Conservation (phyloP, 2,888 invertebrate species). For the Gandaritis pyraliata region DNA sequence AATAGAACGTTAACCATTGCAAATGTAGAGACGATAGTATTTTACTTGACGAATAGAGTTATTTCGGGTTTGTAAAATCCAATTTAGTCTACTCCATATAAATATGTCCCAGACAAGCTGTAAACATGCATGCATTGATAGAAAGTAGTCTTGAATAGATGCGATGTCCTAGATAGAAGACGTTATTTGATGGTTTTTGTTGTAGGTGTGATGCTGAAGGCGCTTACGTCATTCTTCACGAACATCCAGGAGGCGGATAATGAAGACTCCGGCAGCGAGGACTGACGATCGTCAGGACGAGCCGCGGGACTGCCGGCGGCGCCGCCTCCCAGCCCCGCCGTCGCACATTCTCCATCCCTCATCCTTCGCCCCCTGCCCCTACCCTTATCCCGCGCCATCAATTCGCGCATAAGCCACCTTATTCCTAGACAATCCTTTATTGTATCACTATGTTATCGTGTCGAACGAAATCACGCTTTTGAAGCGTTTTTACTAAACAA, state of each 20-base stretch:
- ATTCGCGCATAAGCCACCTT: conserved; percentile 33
- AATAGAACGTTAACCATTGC: too few relatives aligned
- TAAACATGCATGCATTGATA: too few relatives aligned
- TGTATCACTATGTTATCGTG: conserved; percentile 9
- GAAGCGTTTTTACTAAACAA: conserved; percentile 10
- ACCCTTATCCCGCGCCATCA: conserved; percentile 39
- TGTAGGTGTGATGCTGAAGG: conserved; percentile 88
- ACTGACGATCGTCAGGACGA: conserved; percentile 67
- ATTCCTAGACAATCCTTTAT: conserved; percentile 3
- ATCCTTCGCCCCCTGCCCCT: conserved; percentile 30
- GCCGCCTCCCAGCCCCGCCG: conserved; percentile 44
- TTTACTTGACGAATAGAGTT: too few relatives aligned
- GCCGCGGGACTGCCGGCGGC: conserved; percentile 43
- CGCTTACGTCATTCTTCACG: conserved; percentile 89
- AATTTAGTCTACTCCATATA: neutral
- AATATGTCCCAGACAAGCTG: too few relatives aligned
- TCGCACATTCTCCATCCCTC: conserved; percentile 20
- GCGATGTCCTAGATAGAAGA: too few relatives aligned
- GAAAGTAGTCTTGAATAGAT: too few relatives aligned
- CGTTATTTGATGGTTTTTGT: conserved; percentile 8
- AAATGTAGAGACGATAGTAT: too few relatives aligned
- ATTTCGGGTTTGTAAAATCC: too few relatives aligned
- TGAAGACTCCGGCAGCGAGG: conserved; percentile 82
- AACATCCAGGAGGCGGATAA: conserved; percentile 88
- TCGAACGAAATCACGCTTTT: conserved; percentile 5